A percentile compares a stretch with the other conserved stretches of the same genome.
These are phyloP conservation scores for Oxyruncus cristatus DNA, from an alignment of 2,113 vertebrate genomes.

Conservation along the genomic window DNA sequence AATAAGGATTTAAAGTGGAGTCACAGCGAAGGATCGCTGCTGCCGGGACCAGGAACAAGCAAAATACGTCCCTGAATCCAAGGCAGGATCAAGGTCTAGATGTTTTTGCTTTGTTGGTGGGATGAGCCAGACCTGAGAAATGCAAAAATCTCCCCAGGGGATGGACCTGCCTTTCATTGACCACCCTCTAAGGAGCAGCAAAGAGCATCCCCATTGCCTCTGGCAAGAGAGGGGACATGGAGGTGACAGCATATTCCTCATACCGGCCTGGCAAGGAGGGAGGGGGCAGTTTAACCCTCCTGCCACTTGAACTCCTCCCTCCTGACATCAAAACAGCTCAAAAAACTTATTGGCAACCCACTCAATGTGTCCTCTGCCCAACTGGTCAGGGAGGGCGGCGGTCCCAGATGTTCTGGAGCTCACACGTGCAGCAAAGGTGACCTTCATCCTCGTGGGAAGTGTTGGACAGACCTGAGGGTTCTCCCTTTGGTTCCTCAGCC, in stretches of 20 bases:
- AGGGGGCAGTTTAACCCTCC: background rate
- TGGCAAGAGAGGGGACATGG: background rate
- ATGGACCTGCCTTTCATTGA: background rate
- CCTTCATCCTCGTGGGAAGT: background rate
- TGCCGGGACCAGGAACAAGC: background rate
- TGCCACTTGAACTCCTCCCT: background rate
- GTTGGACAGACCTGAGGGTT: background rate
- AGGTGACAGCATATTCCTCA: background rate
- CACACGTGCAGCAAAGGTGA: background rate
- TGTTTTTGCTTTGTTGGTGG: background rate
- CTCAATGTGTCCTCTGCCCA: background rate
- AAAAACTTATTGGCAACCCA: fast-evolving
- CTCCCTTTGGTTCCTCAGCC: background rate
- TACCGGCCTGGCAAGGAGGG: background rate
- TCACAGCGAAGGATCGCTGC: background rate
- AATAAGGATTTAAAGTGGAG: background rate
- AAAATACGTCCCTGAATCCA: too few species aligned
- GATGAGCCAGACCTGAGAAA: background rate
- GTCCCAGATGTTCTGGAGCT: background rate
- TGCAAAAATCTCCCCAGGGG: background rate
- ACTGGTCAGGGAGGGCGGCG: background rate
- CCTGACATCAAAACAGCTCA: background rate
- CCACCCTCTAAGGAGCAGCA: background rate
- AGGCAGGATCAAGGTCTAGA: background rate
- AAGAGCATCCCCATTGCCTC: background rate